Conservation (phyloP, 2,888 invertebrate genomes). For the Petrophora chlorosata region DNA sequence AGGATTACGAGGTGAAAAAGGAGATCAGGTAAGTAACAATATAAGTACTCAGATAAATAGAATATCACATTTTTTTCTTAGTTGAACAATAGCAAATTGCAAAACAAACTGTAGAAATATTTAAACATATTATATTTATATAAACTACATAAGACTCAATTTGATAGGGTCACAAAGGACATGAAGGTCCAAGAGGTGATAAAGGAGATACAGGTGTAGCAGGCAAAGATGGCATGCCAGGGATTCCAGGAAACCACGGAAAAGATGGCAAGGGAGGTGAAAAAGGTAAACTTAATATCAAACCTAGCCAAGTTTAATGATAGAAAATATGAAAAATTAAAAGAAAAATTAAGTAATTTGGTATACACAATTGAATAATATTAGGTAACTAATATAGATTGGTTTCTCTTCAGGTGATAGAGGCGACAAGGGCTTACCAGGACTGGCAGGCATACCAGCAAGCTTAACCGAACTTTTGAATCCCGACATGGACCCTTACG, state of each 20-base stretch:
- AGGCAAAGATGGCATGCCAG: conserved; percentile 87
- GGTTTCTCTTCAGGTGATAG: conserved; percentile 74
- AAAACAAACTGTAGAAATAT: too few species aligned
- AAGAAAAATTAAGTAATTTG: too few species aligned
- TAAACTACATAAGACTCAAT: too few species aligned
- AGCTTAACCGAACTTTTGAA: conserved; percentile 70
- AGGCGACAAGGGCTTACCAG: conserved; percentile 88
- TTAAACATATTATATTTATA: too few species aligned
- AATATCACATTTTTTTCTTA: not conserved
- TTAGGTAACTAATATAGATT: not conserved
- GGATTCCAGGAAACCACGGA: conserved; percentile 88
- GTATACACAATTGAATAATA: not conserved
- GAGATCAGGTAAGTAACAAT: conserved; percentile 51
- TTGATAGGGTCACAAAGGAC: conserved; percentile 52
- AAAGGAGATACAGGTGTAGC: conserved; percentile 67
- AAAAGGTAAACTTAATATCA: too few species aligned
- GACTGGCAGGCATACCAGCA: conserved; percentile 90
- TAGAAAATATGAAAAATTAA: too few species aligned
- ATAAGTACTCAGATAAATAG: too few species aligned
- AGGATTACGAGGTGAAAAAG: conserved; percentile 82
- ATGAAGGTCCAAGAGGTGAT: conserved; percentile 55
- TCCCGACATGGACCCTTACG: conserved; percentile 46
- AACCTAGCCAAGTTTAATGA: too few species aligned
- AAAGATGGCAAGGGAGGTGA: conserved; percentile 86
- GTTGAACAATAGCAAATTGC: too few species aligned